These are phyloP conservation scores for Vanessa tameamea DNA, from an alignment of 1,140 invertebrate genomes.

Conservation along the genomic window DNA sequence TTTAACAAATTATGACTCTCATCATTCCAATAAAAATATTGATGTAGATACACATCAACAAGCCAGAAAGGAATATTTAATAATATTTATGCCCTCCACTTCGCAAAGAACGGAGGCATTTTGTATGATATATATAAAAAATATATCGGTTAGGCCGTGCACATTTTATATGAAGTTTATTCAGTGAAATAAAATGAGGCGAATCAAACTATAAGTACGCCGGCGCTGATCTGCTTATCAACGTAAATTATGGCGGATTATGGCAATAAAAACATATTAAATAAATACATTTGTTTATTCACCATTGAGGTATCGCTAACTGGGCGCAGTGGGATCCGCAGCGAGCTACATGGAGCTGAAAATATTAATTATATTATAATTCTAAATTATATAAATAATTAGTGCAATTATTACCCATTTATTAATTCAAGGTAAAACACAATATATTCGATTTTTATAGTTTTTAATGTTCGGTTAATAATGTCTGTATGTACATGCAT, in stretches of 20 bases:
- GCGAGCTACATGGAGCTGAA: constrained; percentile 6
- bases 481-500: too few relatives aligned
- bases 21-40: too few relatives aligned
- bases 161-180: background rate
- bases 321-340: constrained; percentile 34
- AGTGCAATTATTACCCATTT: too few relatives aligned
- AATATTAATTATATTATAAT: background rate
- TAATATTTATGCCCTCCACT: too few relatives aligned
- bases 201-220: constrained; percentile 48
- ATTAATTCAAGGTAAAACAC: too few relatives aligned
- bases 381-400: background rate
- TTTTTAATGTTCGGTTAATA: too few relatives aligned
- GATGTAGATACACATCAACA: too few relatives aligned
- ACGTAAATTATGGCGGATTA: constrained; percentile 74
- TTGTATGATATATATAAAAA: background rate
- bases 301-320: constrained; percentile 35
- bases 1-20: too few relatives aligned
- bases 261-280: constrained; percentile 76
- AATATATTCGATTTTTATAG: too few relatives aligned
- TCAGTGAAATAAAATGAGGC: constrained; percentile 30
- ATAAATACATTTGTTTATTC: constrained; percentile 77
- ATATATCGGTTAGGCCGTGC: background rate
- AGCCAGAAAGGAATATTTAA: too few relatives aligned
- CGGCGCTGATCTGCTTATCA: constrained; percentile 66
- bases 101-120: too few relatives aligned